Base-by-base conservation (phyloP, 1,140 invertebrate genomes). In the Drosophila ananassae region DNA sequence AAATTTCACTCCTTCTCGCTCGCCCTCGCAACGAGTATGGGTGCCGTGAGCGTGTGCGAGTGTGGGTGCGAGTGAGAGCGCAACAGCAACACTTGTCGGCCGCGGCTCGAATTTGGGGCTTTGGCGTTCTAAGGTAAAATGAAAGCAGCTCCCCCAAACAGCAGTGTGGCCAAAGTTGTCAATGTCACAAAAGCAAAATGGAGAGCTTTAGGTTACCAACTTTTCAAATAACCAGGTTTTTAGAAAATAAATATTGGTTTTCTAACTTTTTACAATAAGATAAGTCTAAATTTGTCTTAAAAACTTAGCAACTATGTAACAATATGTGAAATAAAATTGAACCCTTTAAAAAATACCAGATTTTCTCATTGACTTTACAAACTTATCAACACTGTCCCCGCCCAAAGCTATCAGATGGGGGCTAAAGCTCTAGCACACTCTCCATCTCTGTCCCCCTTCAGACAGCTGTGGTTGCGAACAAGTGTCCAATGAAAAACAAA, bases 51-150 rank as follows among this genome's bases (percentile, higher is more conserved):
- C 62, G 63, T 73, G 71, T 58, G 57, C 66, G 58, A 63, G 63
- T 75, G 73, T 67, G 66, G 61, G 56, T 71, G 74, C 62, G 58
- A 66, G 63, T 72, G 73, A 60, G 64, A 67, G 72, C 55, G 71
- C 47, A 81, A 75, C 54, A 76, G 75, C 81, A 85, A 82, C 78
- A 75, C 73, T 76, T 60, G 61, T 67, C 68, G 64, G 61, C 82
- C 79, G 82, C 50, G 50, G 66, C 52, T 74, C 51, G 83, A 72
- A 82, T 74, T 68, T 58, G 50, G 37, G 57, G 67, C 74, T 89
- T 73, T 89, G 74, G 75, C 79, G 83, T 87, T 87, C 83, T 89
- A 79, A 85, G 75, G 78, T 89, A 89, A 87, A 89, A 57, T 87
- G 60, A 87, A 89, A 66, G 66, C 48, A 73, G 46, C 66, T 58